Base-by-base conservation (phyloP, 2,888 invertebrate genomes). In the Yponomeuta plumbellus region DNA sequence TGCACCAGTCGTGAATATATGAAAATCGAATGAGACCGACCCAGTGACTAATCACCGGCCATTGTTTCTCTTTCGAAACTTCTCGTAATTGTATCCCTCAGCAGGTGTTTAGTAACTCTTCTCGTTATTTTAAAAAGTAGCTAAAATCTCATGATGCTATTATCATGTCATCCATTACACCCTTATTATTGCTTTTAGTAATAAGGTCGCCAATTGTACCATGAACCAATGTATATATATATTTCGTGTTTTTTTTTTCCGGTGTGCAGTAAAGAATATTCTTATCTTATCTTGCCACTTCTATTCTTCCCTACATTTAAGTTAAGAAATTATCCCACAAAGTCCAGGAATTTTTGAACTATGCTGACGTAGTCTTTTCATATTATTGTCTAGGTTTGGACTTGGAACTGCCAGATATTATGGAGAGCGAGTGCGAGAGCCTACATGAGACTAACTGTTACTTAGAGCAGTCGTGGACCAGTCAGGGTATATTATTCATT, bases 401-500 rank as follows among this genome's bases (percentile, higher is more conserved):
- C 78, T 83, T 80, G 73, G 87, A 90, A 75, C 80, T 86, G 77
- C 85, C 87, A 71, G 88, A 88, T 80, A 85, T 88, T 79, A 74
- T 84, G 87, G 89, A 89, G 82, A 81, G 84, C 78, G 91, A 92
- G 86, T 75, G 88, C 82, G 82, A 91, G 87, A 79, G 85, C 84
- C 79, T 84, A 83, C 83, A 84, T 84, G 79, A 88, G 88, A 76
- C 89, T 91, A 83, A 91, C 88, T 85, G 92, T 91, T 85, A 90
- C 89, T 80, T 92, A 84, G 88, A 94, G 83, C 82, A 92, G 84
- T 85, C 92, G 78, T 82, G 92, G 92, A 74, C 88, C 81, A 76
- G 82, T 85, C 79, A 92, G 92, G 85, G 90, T 89, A 90, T 80
- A 68, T 65, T n/a, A 62, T 40, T 17, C 52, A 26, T 13, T 56